phyloP scores from a whole-genome alignment of 2,113 vertebrate species.

The Platichthys stellatus region DNA sequence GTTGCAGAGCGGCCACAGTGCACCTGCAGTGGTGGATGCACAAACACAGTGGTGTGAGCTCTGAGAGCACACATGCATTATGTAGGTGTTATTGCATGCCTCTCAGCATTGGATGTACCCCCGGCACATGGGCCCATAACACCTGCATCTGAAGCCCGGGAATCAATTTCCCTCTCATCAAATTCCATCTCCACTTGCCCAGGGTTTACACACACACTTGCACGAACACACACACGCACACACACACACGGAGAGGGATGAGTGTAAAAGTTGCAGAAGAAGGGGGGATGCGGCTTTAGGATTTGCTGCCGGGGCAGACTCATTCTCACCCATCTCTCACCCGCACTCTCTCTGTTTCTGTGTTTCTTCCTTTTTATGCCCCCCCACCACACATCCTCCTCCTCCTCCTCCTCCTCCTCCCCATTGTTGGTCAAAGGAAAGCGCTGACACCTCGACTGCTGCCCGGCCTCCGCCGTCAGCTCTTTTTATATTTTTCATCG shows the following conservation, averaged over 20 bases:
- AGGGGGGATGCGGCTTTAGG: conserved; percentile 40
- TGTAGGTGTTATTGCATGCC: conserved; percentile 60
- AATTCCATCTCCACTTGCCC: conserved; percentile 75
- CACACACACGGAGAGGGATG: conserved; percentile 15
- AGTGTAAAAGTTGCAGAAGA: conserved; percentile 62
- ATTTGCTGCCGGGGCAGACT: conserved; percentile 58
- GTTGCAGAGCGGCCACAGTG: conserved; percentile 4
- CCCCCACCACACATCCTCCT: conserved; percentile 25
- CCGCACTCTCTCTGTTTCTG: conserved; percentile 31
- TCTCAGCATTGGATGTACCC: conserved; percentile 49
- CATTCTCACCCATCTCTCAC: conserved; percentile 47
- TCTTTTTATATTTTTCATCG: conserved; percentile 68
- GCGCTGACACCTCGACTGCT: conserved; percentile 79
- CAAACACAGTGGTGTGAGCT: conserved; percentile 18
- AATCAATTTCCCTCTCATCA: conserved; percentile 84
- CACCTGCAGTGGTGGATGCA: conserved; percentile 11
- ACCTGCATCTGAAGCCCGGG: conserved; percentile 76
- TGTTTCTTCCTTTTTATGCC: conserved; percentile 53
- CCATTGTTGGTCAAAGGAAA: conserved; percentile 78
- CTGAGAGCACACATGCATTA: conserved; percentile 39
- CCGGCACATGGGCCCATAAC: conserved; percentile 61
- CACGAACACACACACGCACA: not conserved
- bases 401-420: conserved; percentile 28
- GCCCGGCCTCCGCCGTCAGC: conserved; percentile 76
- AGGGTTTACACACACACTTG: conserved; percentile 18